Conservation (phyloP, 2,113 vertebrate genomes). For the Centropus unirufus region DNA sequence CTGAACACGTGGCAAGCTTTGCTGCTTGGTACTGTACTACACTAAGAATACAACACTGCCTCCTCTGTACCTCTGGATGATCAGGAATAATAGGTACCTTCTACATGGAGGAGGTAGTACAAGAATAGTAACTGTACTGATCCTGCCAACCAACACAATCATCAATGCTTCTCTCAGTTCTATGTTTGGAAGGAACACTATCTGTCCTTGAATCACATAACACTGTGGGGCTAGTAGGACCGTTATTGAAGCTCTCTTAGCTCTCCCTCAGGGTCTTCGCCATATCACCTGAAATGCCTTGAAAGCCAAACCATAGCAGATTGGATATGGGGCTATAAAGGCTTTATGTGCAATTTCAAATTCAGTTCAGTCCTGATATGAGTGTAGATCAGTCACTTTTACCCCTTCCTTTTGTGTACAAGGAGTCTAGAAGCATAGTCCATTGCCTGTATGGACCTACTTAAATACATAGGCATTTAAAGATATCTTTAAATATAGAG, state of each 20-base stretch:
- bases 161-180: rapidly evolving
- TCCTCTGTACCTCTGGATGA: neutral
- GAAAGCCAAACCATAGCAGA: neutral
- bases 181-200: neutral
- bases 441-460: neutral
- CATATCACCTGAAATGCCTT: rapidly evolving
- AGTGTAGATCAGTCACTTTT: neutral
- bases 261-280: neutral
- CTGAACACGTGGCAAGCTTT: neutral
- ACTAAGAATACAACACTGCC: neutral
- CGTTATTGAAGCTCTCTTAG: neutral
- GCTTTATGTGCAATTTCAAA: neutral
- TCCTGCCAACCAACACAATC: neutral
- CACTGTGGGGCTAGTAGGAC: neutral
- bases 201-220: neutral
- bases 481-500: neutral
- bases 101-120: neutral
- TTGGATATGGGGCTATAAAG: neutral
- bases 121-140: neutral
- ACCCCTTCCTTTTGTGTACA: neutral
- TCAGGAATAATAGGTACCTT: neutral
- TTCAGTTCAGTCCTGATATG: neutral
- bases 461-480: neutral
- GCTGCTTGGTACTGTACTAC: neutral
- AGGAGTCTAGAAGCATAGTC: neutral